Conservation (phyloP, 2,888 invertebrate species). For the Piscicola geometra region DNA sequence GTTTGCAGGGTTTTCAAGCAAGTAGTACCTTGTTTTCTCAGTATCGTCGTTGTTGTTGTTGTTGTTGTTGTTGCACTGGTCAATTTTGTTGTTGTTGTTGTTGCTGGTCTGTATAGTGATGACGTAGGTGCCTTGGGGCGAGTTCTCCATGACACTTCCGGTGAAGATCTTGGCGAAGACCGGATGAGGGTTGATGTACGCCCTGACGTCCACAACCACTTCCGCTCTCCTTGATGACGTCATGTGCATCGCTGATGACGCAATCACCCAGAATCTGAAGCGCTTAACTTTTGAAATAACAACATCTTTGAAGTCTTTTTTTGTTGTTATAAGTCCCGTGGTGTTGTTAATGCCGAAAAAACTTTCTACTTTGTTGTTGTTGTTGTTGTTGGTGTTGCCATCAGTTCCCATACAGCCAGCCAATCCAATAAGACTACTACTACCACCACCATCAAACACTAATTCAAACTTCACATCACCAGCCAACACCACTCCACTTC, state of each 20-base stretch:
- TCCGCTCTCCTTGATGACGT: constrained; percentile 6
- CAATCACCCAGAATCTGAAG: neutral
- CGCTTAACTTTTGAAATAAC: neutral
- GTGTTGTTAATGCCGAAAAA: neutral
- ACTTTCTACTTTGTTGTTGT: too few relatives aligned
- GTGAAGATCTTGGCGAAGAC: constrained; percentile 47
- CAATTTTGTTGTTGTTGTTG: constrained; percentile 41
- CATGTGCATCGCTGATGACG: neutral
- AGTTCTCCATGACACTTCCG: constrained; percentile 90
- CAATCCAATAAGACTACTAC: too few relatives aligned
- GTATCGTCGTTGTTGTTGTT: neutral
- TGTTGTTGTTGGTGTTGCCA: too few relatives aligned
- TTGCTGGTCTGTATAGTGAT: constrained; percentile 61
- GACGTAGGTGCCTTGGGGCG: constrained; percentile 83
- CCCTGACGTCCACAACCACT: constrained; percentile 15
- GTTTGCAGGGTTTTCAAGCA: constrained; percentile 38
- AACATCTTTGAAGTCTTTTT: neutral
- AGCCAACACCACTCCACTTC: too few relatives aligned
- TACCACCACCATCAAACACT: too few relatives aligned
- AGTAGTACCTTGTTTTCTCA: constrained; percentile 34
- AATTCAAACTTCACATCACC: too few relatives aligned
- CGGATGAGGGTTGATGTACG: constrained; percentile 1
- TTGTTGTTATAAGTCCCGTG: neutral
- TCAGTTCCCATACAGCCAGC: too few relatives aligned
- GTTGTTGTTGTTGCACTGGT: neutral